phyloP scores from a whole-genome alignment of 2,113 vertebrate genomes.

The Dermatemys mawii region DNA sequence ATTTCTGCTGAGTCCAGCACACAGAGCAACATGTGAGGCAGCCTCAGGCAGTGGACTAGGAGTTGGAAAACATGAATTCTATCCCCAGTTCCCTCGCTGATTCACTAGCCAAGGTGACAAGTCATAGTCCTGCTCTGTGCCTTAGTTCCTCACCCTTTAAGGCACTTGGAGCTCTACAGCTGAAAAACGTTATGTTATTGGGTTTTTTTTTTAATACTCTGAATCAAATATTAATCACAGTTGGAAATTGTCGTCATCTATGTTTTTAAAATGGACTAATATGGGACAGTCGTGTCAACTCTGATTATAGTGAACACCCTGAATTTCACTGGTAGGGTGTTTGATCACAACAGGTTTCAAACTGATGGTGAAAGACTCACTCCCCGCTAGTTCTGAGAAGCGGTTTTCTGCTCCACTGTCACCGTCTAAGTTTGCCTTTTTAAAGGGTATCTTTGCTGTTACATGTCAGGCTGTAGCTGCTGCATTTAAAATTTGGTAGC shows the following conservation, averaged over 20 bases:
- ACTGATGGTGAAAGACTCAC: neutral
- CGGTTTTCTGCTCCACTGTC: neutral
- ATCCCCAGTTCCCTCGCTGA: neutral
- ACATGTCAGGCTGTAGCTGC: rapidly evolving
- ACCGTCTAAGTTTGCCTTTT: neutral
- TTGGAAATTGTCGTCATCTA: neutral
- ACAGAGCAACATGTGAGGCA: neutral
- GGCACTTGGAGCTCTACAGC: neutral
- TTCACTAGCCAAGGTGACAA: rapidly evolving
- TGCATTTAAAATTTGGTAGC: constrained; percentile 7
- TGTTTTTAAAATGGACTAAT: neutral
- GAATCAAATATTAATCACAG: neutral
- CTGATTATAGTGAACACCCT: neutral
- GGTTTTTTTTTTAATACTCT: neutral
- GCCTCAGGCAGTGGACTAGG: neutral
- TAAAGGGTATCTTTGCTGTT: neutral
- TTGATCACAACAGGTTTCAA: neutral
- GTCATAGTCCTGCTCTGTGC: neutral
- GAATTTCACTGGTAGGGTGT: rapidly evolving
- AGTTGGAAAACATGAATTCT: rapidly evolving
- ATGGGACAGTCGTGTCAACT: neutral
- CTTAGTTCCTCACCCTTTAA: neutral
- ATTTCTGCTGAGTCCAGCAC: constrained; percentile 49
- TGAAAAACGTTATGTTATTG: neutral
- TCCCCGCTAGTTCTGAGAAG: neutral